phyloP scores from a whole-genome alignment of 2,888 invertebrate species.

The Tipula helvola region DNA sequence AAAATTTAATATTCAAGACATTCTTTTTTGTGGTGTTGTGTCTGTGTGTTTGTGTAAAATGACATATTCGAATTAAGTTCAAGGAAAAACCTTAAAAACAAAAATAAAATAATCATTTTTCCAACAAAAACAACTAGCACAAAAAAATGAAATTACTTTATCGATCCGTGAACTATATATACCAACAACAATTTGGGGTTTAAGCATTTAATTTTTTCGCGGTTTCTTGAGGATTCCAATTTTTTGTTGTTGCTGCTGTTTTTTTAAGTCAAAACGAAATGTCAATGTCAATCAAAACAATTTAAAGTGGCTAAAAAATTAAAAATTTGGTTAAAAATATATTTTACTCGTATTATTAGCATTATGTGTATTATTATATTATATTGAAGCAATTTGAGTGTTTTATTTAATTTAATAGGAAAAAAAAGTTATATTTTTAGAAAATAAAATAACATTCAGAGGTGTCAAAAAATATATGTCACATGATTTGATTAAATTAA shows the following conservation, averaged over 20 bases:
- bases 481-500: neutral
- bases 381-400: neutral
- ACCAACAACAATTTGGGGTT: neutral
- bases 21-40: neutral
- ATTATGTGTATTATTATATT: too few relatives aligned
- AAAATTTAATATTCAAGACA: neutral
- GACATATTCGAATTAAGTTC: constrained; percentile 4
- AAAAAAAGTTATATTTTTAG: too few relatives aligned
- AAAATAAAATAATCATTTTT: neutral
- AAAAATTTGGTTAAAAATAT: neutral
- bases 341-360: neutral
- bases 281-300: neutral
- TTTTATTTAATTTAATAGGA: neutral
- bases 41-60: neutral
- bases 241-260: neutral
- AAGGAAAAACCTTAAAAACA: neutral
- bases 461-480: neutral
- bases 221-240: neutral
- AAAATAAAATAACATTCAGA: neutral
- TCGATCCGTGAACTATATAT: neutral
- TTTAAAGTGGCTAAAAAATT: neutral
- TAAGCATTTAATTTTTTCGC: neutral
- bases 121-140: neutral
- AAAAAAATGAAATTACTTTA: neutral
- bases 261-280: neutral